Evolutionary conservation across 2,888 invertebrate genomes (phyloP), one percentile per base, ranked within the genome.

Genomic region (Aquatica leii): DNA sequence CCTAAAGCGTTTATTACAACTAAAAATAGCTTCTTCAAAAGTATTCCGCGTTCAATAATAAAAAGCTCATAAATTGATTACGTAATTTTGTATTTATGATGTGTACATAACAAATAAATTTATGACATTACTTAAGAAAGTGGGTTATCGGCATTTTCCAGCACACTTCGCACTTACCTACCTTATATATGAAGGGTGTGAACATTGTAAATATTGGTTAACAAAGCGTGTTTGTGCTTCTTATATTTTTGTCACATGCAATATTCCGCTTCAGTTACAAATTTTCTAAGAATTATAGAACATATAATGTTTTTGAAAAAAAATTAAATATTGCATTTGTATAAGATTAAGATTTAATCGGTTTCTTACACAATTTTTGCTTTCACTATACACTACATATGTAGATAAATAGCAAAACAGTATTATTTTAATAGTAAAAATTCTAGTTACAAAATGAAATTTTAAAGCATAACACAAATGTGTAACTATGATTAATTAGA

Each of bases 191-290:
- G 71, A 70, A 69, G 75, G 74, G 76, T 75, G 77, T 70, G 74
- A 76, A 73, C 75, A 72, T 71, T 71, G 75, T 76, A 76, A 76
- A 76, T 74, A 76, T 76, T 76, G 76, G 74, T 76, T 76, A 76
- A 74, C 74, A 74, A 75, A 73, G 72, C 76, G 73, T 76, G 74
- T 76, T 77, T 74, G 74, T 71, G 70, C 67, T 72, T 71, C 75
- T 75, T 75, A 75, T 74, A 75, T 76, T 72, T 74, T 72, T 65
- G 60, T 68, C 66, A 66, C 75, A 74, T 74, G 76, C 74, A 70
- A 74, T 70, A 70, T 72, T 71, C 71, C 66, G 65, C 68, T 69
- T 66, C 62, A 69, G 67, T 40, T 63, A 24, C 6, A n/a, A 34
- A 50, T 50, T 34, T 20, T n/a, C 31, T 40, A 40, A 24, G 6